A percentile compares a stretch with the other conserved stretches of the same genome.
Conservation (phyloP, 1,140 invertebrate genomes). For the Trissolcus basalis region DNA sequence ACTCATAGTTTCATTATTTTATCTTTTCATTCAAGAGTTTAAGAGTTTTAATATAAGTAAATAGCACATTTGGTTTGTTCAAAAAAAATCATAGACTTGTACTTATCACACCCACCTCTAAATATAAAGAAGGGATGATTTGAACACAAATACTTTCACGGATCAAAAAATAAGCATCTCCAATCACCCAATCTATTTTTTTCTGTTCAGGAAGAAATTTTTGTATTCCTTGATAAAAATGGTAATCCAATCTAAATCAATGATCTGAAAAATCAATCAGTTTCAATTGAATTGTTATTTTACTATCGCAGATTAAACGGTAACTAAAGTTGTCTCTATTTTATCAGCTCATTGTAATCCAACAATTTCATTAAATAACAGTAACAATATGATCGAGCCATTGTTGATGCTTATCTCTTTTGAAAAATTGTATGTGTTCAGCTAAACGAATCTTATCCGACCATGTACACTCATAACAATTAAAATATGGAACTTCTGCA, state of each 20-base stretch:
- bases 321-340: constrained; percentile 5
- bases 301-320: constrained; percentile 11
- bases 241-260: background rate
- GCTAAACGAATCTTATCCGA: constrained; percentile 16
- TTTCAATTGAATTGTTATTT: constrained; percentile 10
- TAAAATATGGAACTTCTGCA: too few relatives aligned
- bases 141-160: constrained; percentile 18
- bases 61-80: constrained; percentile 5
- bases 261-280: background rate
- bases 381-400: constrained; percentile 31
- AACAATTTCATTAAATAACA: constrained; percentile 23
- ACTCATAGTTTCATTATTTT: too few relatives aligned
- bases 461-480: constrained; percentile 5
- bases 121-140: constrained; percentile 9
- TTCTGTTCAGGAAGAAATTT: background rate
- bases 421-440: constrained; percentile 12
- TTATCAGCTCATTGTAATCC: constrained; percentile 6
- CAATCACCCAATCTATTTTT: constrained; percentile 2
- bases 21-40: background rate
- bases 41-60: background rate
- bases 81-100: constrained; percentile 9
- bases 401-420: constrained; percentile 26
- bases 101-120: constrained; percentile 37
- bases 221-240: background rate
- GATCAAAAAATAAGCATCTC: background rate